Base-by-base conservation (phyloP, 2,888 invertebrate species). In the Archips crataeganus region DNA sequence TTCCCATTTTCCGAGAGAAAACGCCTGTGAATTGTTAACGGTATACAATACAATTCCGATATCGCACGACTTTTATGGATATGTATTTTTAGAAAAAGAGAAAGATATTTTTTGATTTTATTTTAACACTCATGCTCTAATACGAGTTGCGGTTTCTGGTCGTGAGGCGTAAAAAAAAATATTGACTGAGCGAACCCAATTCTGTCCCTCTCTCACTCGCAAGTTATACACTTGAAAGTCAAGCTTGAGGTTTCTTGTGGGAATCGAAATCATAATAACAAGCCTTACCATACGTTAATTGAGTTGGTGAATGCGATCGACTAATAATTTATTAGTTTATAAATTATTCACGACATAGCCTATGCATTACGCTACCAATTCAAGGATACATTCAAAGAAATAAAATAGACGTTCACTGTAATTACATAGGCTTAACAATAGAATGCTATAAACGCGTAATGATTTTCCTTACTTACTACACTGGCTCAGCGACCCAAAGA, bases 1-100 rank as follows among this genome's bases (percentile, higher is more conserved):
- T 77, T 57, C 65, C 77, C 75, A 74, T 71, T 78, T 77, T 75
- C 66, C 68, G 74, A 70, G 77, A 75, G 70, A 57, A 59, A 57
- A 60, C 45, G n/a, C n/a, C 61, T 45, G 15, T 0, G 59, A 51
- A 66, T 74, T 70, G 64, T 69, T 54, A 34, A 49, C 47, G 45
- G 66, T 61, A 59, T 51, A 67, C 71, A 66, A 67, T 71, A 59
- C 51, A 32, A 54, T 49, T 71, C 15, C 45, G 67, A 64, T 72
- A 60, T 63, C 65, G n/a, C 3, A 45, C 36, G 59, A 13, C 15
- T 36, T 32, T 36, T 32, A 59, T 23, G 42, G 47, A 63, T n/a
- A 54, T 57, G 32, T 59, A 39, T 68, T 61, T 57, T 51, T 45
- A 13, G 42, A 13, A 54, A 15, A 49, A 5, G 0, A 49, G 13